Evolutionary conservation across 2,888 invertebrate genomes (phyloP), one percentile per base, ranked within the genome.

Genomic region (Metacarcinus magister): DNA sequence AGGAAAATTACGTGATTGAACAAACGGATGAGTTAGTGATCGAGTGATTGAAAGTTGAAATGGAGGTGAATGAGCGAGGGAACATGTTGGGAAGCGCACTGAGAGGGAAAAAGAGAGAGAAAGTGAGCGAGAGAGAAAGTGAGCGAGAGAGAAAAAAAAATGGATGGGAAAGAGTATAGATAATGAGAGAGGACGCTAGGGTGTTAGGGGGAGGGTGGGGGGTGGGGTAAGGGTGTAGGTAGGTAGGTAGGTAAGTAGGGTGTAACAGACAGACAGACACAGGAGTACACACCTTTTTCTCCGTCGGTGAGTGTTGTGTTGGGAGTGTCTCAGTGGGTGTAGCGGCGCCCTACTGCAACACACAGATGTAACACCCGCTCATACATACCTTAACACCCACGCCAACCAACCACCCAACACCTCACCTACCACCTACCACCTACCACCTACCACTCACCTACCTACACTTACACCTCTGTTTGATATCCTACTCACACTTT

Each of bases 301-400:
- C 23, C 48, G 13, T 19, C 92, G 48, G 48, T 48, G 92, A 16
- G 48, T 48, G 48, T 48, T 92, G 48, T 92, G 92, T 92, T 46
- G 46, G 7, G 92, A 92, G 92, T 92, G 92, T 92, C 92, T 46
- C 92, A 92, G 92, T n/a, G 92, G 28, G 92, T 92, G 92, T 92
- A 48, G 92, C 48, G 48, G 4, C 92, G 92, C n/a, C 92, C 48
- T 46, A 48, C 92, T 92, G 92, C 48, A 92, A 92, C 92, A 92
- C 92, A 92, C 48, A 92, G 48, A 46, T 54, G 92, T 92, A 48
- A 92, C 92, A 92, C 92, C 28, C 48, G n/a, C 48, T 28, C 48
- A 54, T 44, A n/a, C 43, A 43, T 32, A 91, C 92, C 28, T 10
- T 23, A 16, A 28, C 67, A 91, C n/a, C n/a, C n/a, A 92, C 92